Base-by-base conservation (phyloP, 2,888 invertebrate genomes). In the Ophioninae sp. region DNA sequence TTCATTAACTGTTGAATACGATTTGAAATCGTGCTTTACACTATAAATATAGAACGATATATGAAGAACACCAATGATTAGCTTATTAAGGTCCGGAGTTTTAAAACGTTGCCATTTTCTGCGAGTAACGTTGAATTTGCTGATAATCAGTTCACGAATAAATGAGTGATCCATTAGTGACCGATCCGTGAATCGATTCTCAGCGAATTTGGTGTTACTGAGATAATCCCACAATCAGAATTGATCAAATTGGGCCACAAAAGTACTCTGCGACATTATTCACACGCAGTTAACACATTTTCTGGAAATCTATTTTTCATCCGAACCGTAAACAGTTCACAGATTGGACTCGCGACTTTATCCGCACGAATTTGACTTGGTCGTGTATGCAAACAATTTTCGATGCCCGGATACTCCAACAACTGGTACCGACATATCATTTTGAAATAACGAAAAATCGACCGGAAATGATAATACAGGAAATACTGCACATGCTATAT, bases 401-500 rank as follows among this genome's bases (percentile, higher is more conserved):
- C 30, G 13, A 23, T 30, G 44, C 39, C 22, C 5, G 7, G 8
- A 30, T 64, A 64, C 64, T 64, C 37, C 51, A 30, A 39, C 30
- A 39, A 72, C 2, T 39, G 39, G 58, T 56, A 56, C 56, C 30
- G 10, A 74, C 23, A 63, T 64, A 41, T 13, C 39, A 44, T 30
- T 30, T 2, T 20, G n/a, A 10, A 23, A 17, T 2, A 51, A 30
- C 23, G 9, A 17, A 30, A 63, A 44, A n/a, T 51, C 63, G 30
- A 73, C 58, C 59, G 63, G 23, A 61, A 61, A 44, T 61, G 51
- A 64, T 22, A 44, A 59, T 44, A n/a, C 23, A 51, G 58, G 56
- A 73, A 73, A 79, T 23, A 79, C 75, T 81, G 84, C 83, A 83
- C 78, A 69, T 81, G 82, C 84, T 81, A 76, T 84, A 77, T 84